Percentiles rank a stretch among this genome's conserved stretches.
These are phyloP conservation scores for Manis crassicaudata DNA, from an alignment of 2,797 vertebrate species.

Conservation along the genomic window DNA sequence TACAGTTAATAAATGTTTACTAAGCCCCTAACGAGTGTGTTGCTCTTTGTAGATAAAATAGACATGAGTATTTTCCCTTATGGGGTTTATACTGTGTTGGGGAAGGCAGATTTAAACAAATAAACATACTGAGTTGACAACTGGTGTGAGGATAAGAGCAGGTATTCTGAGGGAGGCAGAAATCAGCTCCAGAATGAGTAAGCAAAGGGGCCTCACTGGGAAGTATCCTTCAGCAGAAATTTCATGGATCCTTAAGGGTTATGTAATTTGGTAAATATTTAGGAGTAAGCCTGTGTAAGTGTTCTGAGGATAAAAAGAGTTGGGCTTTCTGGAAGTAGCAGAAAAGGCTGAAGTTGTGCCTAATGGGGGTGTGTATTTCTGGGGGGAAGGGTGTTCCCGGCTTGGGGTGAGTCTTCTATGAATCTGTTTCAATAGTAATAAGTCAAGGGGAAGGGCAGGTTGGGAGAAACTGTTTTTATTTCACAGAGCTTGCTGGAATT, in stretches of 20 bases:
- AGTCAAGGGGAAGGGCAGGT: no score
- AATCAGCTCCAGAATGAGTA: background rate
- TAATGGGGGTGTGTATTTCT: background rate
- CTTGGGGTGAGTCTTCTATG: no score
- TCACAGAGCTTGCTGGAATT: no score
- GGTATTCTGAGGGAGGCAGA: background rate
- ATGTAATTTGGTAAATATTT: background rate
- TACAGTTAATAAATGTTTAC: conserved; percentile 21
- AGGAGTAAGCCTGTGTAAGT: background rate
- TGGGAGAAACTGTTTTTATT: no score
- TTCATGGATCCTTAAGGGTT: background rate
- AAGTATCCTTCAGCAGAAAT: background rate
- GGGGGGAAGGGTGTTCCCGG: no score
- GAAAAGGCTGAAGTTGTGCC: background rate
- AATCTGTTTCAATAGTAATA: no score
- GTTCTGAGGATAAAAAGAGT: background rate
- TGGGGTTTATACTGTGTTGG: background rate
- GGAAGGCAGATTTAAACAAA: background rate
- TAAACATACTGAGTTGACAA: background rate
- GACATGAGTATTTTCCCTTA: background rate
- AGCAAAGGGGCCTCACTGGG: background rate
- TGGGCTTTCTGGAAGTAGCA: background rate
- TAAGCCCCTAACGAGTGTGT: background rate
- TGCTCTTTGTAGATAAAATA: background rate
- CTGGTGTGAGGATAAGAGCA: background rate